Conservation (phyloP, 2,888 invertebrate species). For the Diarsia brunnea region DNA sequence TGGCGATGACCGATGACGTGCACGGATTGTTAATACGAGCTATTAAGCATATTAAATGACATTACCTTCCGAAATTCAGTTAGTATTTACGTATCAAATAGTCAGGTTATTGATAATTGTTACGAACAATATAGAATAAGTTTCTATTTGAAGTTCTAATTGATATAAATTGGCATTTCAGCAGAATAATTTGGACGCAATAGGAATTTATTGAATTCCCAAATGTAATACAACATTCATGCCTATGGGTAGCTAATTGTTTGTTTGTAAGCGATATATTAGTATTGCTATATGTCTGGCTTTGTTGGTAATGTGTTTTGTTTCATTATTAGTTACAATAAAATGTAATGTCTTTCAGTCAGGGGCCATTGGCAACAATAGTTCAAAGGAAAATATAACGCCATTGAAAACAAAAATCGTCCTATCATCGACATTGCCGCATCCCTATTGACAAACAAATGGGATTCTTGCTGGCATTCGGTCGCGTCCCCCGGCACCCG, state of each 20-base stretch:
- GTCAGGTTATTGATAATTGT: neutral
- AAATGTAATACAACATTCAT: slow-evolving; percentile 31
- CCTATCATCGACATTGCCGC: slow-evolving; percentile 22
- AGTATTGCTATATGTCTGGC: too few relatives aligned
- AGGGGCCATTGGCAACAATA: neutral
- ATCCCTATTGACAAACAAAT: slow-evolving; percentile 19
- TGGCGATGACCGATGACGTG: slow-evolving; percentile 9
- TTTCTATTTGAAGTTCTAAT: slow-evolving; percentile 11
- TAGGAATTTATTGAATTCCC: slow-evolving; percentile 13
- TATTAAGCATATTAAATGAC: slow-evolving; percentile 1
- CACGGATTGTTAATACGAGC: neutral
- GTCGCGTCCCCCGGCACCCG: neutral
- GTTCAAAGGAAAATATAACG: neutral
- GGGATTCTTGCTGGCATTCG: neutral
- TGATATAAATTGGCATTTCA: neutral
- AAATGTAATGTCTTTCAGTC: neutral
- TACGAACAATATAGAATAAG: neutral
- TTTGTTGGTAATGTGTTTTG: neutral
- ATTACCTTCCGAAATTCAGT: slow-evolving; percentile 4
- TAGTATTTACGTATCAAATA: slow-evolving; percentile 7
- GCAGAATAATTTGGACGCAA: slow-evolving; percentile 8
- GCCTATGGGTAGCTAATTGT: slow-evolving; percentile 6
- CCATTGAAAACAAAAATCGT: neutral
- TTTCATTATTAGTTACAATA: neutral
- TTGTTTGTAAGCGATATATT: slow-evolving; percentile 8